A percentile compares a stretch with the other conserved stretches of the same genome.
phyloP scores from a whole-genome alignment of 1,140 invertebrate species.

The Drosophila prosaltans region DNA sequence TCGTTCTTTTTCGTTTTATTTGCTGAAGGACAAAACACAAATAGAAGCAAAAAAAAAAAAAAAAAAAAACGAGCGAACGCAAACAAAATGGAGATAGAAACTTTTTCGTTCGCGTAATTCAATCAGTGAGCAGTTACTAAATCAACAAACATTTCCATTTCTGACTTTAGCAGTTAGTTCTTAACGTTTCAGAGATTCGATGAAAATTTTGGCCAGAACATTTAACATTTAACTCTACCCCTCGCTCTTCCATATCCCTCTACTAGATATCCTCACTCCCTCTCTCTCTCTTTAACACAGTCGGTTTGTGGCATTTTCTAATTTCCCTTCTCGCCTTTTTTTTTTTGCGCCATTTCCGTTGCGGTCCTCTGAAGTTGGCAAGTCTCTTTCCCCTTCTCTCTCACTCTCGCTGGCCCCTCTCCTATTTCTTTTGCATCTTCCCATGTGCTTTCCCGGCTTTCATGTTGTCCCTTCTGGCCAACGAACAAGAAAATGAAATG shows the following conservation, averaged over 20 bases:
- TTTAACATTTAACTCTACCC: constrained; percentile 1
- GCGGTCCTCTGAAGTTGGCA: constrained; percentile 67
- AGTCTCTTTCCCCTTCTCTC: constrained; percentile 45
- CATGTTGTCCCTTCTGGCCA: constrained; percentile 21
- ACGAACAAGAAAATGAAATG: constrained; percentile 42
- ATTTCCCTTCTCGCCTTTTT: constrained; percentile 66
- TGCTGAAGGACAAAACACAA: constrained; percentile 22
- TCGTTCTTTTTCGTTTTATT: constrained; percentile 24
- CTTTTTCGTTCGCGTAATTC: constrained; percentile 60
- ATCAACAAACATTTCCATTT: constrained; percentile 62
- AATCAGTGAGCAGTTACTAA: constrained; percentile 70
- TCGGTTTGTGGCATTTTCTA: constrained; percentile 68
- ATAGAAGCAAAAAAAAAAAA: constrained; percentile 27
- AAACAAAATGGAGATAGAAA: constrained; percentile 40
- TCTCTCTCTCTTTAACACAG: constrained; percentile 3
- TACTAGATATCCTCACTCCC: background rate
- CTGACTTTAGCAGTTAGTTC: constrained; percentile 38
- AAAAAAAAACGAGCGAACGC: background rate
- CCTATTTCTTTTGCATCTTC: background rate
- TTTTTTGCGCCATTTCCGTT: constrained; percentile 72
- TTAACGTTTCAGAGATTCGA: constrained; percentile 14
- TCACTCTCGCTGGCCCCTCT: background rate
- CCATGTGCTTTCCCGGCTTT: background rate
- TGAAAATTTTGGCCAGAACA: constrained; percentile 5
- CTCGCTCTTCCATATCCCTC: background rate